phyloP scores from a whole-genome alignment of 2,797 vertebrate species.

The Iguana delicatissima region DNA sequence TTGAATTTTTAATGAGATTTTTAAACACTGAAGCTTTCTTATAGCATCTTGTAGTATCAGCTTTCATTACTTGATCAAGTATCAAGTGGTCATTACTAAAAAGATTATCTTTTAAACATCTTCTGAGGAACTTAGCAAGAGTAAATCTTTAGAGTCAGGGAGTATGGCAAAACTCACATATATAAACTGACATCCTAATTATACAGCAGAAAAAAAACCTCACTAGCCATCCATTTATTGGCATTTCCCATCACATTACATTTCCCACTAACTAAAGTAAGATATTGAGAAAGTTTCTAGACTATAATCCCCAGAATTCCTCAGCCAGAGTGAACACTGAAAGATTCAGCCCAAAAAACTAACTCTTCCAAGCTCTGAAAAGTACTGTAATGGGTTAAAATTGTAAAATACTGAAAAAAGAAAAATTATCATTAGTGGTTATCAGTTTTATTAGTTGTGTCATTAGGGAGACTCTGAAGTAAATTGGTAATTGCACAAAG shows the following conservation, averaged over 20 bases:
- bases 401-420: background rate
- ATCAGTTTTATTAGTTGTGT: background rate
- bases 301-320: no score
- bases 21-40: no score
- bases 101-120: background rate
- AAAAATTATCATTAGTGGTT: no score
- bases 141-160: background rate
- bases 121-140: background rate
- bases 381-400: background rate
- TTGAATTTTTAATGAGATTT: no score
- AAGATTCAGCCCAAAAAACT: no score
- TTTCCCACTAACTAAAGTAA: no score
- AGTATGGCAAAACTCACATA: background rate
- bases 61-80: no score
- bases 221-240: background rate
- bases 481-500: conserved; percentile 17
- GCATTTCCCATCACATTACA: background rate
- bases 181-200: background rate
- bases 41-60: no score
- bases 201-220: background rate
- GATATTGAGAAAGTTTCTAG: no score
- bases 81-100: background rate
- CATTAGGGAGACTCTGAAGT: background rate
- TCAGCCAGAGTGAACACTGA: no score
- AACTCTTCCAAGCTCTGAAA: no score